Percentiles rank a stretch among this genome's conserved stretches.
Conservation (phyloP, 2,797 vertebrate genomes). For the Mus caroli region DNA sequence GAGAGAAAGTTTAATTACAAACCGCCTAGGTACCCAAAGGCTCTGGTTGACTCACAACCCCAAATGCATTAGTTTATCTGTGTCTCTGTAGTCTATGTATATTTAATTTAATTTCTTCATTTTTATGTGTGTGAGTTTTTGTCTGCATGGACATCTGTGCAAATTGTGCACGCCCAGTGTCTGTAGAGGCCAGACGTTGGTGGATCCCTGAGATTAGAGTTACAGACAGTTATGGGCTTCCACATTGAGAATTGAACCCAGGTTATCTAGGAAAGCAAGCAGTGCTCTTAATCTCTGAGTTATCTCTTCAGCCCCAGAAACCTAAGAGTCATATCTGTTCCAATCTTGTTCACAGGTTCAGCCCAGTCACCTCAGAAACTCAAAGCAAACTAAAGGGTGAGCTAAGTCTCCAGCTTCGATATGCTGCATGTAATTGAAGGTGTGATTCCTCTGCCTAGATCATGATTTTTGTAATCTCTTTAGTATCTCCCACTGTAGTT, state of each 20-base stretch:
- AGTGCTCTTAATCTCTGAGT: not conserved
- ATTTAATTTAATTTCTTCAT: not conserved
- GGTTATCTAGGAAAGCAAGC: not conserved
- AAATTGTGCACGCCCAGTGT: not conserved
- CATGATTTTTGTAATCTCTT: not conserved
- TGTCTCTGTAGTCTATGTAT: not conserved
- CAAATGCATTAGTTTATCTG: not conserved
- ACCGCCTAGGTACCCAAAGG: not conserved
- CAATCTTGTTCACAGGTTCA: not conserved
- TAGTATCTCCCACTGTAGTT: not conserved
- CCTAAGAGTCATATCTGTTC: no score
- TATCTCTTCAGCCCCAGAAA: not conserved
- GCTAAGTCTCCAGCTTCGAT: no score
- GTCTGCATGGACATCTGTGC: not conserved
- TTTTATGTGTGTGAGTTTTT: not conserved
- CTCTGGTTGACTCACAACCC: no score
- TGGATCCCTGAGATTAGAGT: not conserved
- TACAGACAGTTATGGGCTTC: not conserved
- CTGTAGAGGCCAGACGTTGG: not conserved
- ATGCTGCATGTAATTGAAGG: not conserved
- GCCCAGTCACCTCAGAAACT: not conserved
- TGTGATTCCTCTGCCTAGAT: no score
- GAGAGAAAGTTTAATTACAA: not conserved
- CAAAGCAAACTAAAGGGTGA: not conserved
- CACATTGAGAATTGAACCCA: not conserved